A percentile compares a stretch with the other conserved stretches of the same genome.
These are phyloP conservation scores for Limnephilus lunatus DNA, from an alignment of 2,888 invertebrate species.

Conservation along the genomic window DNA sequence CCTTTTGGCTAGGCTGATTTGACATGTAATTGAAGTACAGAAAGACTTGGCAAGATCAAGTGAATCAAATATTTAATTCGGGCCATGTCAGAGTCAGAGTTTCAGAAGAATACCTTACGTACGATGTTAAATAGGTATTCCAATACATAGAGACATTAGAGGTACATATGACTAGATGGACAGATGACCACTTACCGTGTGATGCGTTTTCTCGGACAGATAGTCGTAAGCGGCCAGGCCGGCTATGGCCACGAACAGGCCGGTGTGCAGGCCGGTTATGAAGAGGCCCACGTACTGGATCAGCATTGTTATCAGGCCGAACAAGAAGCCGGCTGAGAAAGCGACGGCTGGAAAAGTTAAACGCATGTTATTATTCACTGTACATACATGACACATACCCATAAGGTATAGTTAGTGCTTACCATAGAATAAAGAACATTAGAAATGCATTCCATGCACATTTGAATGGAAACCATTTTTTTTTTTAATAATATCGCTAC, in stretches of 20 bases:
- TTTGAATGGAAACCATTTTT: too few relatives aligned
- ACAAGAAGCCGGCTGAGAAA: constrained; percentile 84
- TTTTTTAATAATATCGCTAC: too few relatives aligned
- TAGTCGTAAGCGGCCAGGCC: constrained; percentile 80
- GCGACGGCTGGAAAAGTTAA: constrained; percentile 78
- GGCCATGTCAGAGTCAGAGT: too few relatives aligned
- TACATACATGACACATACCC: background rate
- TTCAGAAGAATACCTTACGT: too few relatives aligned
- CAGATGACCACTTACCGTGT: constrained; percentile 74
- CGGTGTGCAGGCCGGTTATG: constrained; percentile 88
- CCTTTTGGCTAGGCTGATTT: too few relatives aligned
- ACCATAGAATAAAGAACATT: too few relatives aligned
- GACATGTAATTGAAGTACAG: too few relatives aligned
- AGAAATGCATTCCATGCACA: too few relatives aligned
- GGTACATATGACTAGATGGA: background rate
- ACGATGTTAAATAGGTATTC: too few relatives aligned
- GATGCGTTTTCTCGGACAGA: constrained; percentile 76
- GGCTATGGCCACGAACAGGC: constrained; percentile 80
- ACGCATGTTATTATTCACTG: background rate
- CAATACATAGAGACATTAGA: background rate
- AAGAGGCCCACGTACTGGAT: constrained; percentile 90
- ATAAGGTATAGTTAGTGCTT: background rate
- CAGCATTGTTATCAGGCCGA: constrained; percentile 88
- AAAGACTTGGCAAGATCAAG: too few relatives aligned
- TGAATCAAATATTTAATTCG: too few relatives aligned